Evolutionary conservation across 2,888 invertebrate species (phyloP), one percentile per base, ranked within the genome.

Genomic region (Julus scanicus): DNA sequence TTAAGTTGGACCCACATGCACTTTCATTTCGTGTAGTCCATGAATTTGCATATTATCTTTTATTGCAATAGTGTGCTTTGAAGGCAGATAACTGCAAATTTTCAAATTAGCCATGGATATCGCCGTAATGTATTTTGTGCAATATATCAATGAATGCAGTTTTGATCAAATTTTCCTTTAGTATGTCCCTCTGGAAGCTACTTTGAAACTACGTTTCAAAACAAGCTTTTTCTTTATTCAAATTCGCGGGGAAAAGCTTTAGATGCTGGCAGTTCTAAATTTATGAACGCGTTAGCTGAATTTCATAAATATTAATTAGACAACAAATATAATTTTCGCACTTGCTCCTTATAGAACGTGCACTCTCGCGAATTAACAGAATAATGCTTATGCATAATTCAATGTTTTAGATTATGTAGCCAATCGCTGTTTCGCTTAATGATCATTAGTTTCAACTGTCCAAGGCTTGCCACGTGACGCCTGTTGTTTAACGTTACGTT

Each of bases 241-340:
- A 29, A 80, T 37, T 80, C 3, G 37, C 37, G 29, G 37, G 71
- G 17, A 37, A 29, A 37, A 5, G 37, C 37, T 15, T 80, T 11
- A 80, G 15, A 11, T 80, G 13, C 29, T 37, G 13, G 37, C 37
- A 80, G 13, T 5, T 37, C 37, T 37, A 37, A 80, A 37, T 15
- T 80, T 37, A 39, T 80, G 37, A 80, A 29, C 4, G 37, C 13
- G 80, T 15, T 80, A 37, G 13, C 80, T 37, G 37, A 80, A 71
- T 37, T 80, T 80, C 37, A 80, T 80, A 37, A 80, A 80, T 80
- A 80, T 80, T 80, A 37, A 80, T 80, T 80, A 80, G 37, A 80
- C 37, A 37, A 37, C 80, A 80, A 15, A 71, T 71, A 13, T 29
- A 80, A 80, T 80, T 80, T 37, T 80, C 80, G 11, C 80, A 80